Evolutionary conservation across 2,888 invertebrate species (phyloP).

Genomic region (Cyaniris semiargus): DNA sequence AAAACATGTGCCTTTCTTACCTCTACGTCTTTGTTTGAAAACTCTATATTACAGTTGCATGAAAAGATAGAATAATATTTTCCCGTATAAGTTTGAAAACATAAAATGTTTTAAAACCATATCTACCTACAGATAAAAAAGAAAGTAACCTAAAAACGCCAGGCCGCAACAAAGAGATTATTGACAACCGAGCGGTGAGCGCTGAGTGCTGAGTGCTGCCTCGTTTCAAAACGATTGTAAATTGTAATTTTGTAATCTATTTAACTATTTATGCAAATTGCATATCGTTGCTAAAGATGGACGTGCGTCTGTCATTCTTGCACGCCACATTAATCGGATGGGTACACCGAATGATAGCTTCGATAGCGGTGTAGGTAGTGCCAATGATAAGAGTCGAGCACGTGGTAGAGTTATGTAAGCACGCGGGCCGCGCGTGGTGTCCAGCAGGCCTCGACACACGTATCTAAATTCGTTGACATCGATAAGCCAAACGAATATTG

Average conservation of each 20-base stretch:
- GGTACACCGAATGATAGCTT: slow-evolving; percentile 7
- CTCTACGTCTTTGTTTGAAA: not conserved
- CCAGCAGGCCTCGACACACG: slow-evolving; percentile 25
- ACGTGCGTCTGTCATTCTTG: slow-evolving; percentile 8
- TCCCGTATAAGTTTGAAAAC: not conserved
- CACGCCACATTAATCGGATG: slow-evolving; percentile 5
- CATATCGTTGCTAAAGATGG: slow-evolving; percentile 12
- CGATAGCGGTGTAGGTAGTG: not conserved
- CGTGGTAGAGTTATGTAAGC: slow-evolving; percentile 23
- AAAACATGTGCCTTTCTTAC: not conserved
- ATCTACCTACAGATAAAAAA: not conserved
- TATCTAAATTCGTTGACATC: slow-evolving; percentile 36
- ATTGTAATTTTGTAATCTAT: slow-evolving; percentile 7
- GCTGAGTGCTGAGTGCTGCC: not conserved
- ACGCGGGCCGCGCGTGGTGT: slow-evolving; percentile 29
- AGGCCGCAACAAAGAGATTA: not conserved
- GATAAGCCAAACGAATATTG: slow-evolving; percentile 34
- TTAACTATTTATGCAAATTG: slow-evolving; percentile 19
- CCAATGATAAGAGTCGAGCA: slow-evolving; percentile 10
- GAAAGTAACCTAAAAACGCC: slow-evolving; percentile 16
- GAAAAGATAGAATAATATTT: not conserved
- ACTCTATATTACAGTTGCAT: not conserved
- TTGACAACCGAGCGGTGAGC: not conserved
- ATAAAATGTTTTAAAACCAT: not conserved
- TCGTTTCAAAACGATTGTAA: not conserved